Evolutionary conservation across 2,888 invertebrate species (phyloP).

Genomic region (Lycophotia porphyrea): DNA sequence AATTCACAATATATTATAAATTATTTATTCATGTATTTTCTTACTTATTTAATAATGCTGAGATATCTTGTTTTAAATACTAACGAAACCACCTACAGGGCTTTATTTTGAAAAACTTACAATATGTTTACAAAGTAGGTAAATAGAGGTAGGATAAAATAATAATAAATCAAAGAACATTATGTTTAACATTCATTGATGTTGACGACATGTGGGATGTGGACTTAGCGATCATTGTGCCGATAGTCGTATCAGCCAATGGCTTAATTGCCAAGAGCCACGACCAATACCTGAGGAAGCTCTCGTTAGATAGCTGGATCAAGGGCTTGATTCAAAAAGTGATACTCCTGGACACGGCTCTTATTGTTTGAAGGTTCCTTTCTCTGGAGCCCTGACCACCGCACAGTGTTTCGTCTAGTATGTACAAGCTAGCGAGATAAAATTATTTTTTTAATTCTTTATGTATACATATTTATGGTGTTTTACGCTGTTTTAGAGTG

Average conservation of each 20-base stretch:
- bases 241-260: not conserved
- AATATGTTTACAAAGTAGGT: not conserved
- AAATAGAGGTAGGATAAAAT: not conserved
- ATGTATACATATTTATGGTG: no score
- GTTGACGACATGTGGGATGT: not conserved
- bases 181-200: not conserved
- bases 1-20: not conserved
- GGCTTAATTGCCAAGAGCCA: not conserved
- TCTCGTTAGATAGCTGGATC: not conserved
- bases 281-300: not conserved
- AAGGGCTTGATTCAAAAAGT: not conserved
- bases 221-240: not conserved
- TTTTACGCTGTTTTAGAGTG: no score
- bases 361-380: not conserved
- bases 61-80: not conserved
- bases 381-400: not conserved
- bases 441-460: no score
- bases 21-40: not conserved
- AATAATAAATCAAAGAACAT: not conserved
- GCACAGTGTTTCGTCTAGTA: no score
- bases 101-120: not conserved
- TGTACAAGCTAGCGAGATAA: no score
- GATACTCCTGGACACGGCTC: not conserved
- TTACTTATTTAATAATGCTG: not conserved
- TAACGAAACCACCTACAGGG: not conserved